A percentile compares a stretch with the other conserved stretches of the same genome.
Conservation (phyloP, 2,113 vertebrate genomes). For the Podocnemis expansa region DNA sequence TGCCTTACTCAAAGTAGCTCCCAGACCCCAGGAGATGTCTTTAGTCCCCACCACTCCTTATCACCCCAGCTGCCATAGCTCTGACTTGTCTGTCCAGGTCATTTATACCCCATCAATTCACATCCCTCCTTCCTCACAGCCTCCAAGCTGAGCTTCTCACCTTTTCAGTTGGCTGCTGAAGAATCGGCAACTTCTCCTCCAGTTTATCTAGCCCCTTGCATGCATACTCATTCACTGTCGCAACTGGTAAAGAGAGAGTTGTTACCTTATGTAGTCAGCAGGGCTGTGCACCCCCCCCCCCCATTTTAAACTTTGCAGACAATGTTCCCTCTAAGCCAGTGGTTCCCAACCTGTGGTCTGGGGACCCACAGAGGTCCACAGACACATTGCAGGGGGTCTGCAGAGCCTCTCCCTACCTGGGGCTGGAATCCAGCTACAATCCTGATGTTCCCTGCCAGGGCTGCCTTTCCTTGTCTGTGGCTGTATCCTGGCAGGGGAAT, state of each 20-base stretch:
- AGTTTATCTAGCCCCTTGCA: slow-evolving; percentile 85
- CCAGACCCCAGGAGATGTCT: background rate
- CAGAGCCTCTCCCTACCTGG: too few relatives aligned
- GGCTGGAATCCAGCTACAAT: too few relatives aligned
- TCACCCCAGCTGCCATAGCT: slow-evolving; percentile 58
- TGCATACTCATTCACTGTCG: slow-evolving; percentile 80
- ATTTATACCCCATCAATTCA: slow-evolving; percentile 67
- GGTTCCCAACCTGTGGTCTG: too few relatives aligned
- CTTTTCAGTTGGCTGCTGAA: slow-evolving; percentile 84
- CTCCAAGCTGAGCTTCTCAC: slow-evolving; percentile 51
- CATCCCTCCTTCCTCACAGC: slow-evolving; percentile 51
- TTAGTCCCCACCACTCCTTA: background rate
- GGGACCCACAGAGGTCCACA: too few relatives aligned
- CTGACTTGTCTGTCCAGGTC: slow-evolving; percentile 47
- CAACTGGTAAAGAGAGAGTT: slow-evolving; percentile 68
- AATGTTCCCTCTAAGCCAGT: too few relatives aligned
- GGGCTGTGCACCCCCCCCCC: too few relatives aligned
- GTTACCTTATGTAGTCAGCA: background rate
- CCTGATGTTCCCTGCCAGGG: too few relatives aligned
- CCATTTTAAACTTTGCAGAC: too few relatives aligned
- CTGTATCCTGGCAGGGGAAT: too few relatives aligned
- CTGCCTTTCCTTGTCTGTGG: too few relatives aligned
- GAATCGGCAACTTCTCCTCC: slow-evolving; percentile 83
- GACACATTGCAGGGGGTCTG: too few relatives aligned
- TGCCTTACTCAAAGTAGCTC: background rate